Evolutionary conservation across 2,113 vertebrate genomes (phyloP), one percentile per base, ranked within the genome.

Genomic region (Coptodon bakossiorum): DNA sequence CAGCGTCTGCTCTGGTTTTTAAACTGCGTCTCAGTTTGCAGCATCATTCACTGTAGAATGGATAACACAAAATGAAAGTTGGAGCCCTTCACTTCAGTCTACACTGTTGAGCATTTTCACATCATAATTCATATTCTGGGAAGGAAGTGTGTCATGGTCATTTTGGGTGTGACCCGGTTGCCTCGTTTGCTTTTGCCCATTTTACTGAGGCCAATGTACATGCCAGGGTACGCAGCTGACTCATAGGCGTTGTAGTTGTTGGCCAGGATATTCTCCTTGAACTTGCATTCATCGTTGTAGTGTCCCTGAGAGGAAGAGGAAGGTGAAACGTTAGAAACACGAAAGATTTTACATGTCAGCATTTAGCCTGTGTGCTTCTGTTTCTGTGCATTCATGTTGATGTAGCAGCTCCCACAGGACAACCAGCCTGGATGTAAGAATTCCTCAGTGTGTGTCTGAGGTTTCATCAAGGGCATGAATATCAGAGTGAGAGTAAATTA

Each of bases 231-330:
- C n/a, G 90, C 92, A 63, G 95, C 93, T 27, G 98, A 98, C 88
- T 99, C 98, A 0, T 99, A 99, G 10, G 97, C 98, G 4, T 99
- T 99, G 92, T 99, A 99, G 95, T 99, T 98, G 95, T 99, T 99
- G 80, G 98, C 97, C 59, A 99, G 97, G 10, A 99, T 96, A 1
- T 93, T 97, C 93, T 99, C 98, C 94, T 96, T 98, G 96, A 99
- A 99, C 95, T 97, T 98, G 95, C 98, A 99, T 84, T 99, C 98
- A 0, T 98, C 95, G 1, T 92, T 97, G 96, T 97, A 99, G 94
- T 97, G 96, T 24, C 92, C 96, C 98, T 99, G 95, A 66, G 89
- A 78, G 94, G 13, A 59, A 24, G 48, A 68, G 10, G 34, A 68
- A 68, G 61, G 9, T 14, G 5, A 31, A 24, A 76, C 7, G 7